Evolutionary conservation across 2,113 vertebrate genomes (phyloP), one percentile per base, ranked within the genome.

Genomic region (Scomber scombrus): DNA sequence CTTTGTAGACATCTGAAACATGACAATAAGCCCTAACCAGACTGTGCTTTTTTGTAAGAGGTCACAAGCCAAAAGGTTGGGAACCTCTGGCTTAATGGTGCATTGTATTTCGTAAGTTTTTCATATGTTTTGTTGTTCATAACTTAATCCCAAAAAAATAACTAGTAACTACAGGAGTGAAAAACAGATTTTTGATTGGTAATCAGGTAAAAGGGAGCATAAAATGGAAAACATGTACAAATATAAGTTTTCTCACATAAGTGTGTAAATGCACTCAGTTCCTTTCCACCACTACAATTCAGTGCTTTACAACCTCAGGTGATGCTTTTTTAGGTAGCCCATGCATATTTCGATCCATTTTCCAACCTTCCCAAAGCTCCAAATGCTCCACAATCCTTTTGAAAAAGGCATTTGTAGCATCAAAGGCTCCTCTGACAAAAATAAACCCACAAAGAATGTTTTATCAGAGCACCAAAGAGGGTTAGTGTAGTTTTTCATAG

Each of bases 401-500:
- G 67, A 84, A 62, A 78, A 71, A 86, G 77, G 82, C 45, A 26
- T 84, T 78, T 71, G 81, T 62, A 84, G 69, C 85, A 80, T 91
- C 89, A 91, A 91, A 91, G 82, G 77, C 57, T 76, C 60, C 80
- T 60, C 63, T 52, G 77, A 85, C 81, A 85, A 86, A 40, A 85
- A 83, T 78, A 86, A 86, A 88, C 46, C 80, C 72, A 78, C 64
- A 92, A 92, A 92, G 91, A 92, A 85, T 82, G 89, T 88, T 90
- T 78, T 85, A 86, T 88, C 85, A 82, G 88, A 81, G 81, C 78
- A 86, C 89, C 91, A 91, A 92, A 88, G 84, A 91, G 93, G 87
- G 90, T 88, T 94, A 92, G 88, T 94, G 92, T 90, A 92, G 91
- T 95, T 96, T 96, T 88, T 75, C 84, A 71, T 81, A 79, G 94